Percentiles rank a stretch among this genome's conserved stretches.
Evolutionary conservation across 2,113 vertebrate genomes (phyloP).

Genomic region (Pelobates fuscus): DNA sequence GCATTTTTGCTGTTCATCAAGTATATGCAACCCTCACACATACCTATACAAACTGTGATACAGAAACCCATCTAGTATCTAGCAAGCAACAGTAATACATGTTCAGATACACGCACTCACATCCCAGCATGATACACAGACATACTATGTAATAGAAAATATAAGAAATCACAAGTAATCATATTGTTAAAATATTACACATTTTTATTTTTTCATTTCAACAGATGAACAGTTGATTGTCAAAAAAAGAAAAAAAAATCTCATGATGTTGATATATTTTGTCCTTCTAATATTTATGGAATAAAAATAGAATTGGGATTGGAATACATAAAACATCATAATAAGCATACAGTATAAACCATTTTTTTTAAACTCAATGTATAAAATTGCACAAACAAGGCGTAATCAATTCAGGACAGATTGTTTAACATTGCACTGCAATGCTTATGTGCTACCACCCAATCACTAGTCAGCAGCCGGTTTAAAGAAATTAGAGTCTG

Average conservation of each 20-base stretch:
- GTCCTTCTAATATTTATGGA: neutral
- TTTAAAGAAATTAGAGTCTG: neutral
- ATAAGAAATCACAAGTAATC: neutral
- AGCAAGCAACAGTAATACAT: too few relatives aligned
- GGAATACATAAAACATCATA: neutral
- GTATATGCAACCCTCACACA: too few relatives aligned
- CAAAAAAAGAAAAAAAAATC: neutral
- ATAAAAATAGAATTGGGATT: neutral
- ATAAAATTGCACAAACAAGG: neutral
- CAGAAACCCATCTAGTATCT: too few relatives aligned
- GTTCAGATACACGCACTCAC: too few relatives aligned
- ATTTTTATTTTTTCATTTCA: neutral
- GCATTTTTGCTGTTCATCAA: too few relatives aligned
- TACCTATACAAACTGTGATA: too few relatives aligned
- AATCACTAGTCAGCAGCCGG: neutral
- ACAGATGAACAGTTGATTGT: neutral
- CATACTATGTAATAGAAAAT: too few relatives aligned
- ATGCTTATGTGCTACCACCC: neutral
- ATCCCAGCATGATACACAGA: too few relatives aligned
- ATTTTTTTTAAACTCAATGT: neutral
- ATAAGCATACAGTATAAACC: neutral
- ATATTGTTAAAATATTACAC: neutral
- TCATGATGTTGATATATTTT: neutral
- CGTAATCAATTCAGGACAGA: neutral
- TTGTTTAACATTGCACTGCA: neutral